Conservation (phyloP, 1,140 invertebrate species). For the Caerostris darwini region DNA sequence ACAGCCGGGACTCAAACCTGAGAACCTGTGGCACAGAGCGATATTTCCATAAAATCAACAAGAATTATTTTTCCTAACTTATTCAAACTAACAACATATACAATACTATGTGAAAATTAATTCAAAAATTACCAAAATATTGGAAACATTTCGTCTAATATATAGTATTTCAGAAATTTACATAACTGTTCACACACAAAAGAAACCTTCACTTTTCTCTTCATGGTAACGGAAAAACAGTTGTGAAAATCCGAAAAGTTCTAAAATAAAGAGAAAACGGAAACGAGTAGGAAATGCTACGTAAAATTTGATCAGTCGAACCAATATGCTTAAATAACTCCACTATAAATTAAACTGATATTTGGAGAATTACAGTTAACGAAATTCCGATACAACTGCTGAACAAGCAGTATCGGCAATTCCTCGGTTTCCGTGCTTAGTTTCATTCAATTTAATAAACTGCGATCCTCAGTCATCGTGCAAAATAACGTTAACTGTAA, state of each 20-base stretch:
- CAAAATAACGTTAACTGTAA: constrained; percentile 17
- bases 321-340: background rate
- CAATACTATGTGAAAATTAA: too few relatives aligned
- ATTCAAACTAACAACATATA: too few relatives aligned
- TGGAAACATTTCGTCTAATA: too few relatives aligned
- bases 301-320: background rate
- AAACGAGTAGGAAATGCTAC: background rate
- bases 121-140: too few relatives aligned
- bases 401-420: background rate
- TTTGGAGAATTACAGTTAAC: background rate
- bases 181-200: too few relatives aligned
- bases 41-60: too few relatives aligned
- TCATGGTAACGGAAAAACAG: background rate
- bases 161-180: too few relatives aligned
- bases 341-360: constrained; percentile 20
- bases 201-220: too few relatives aligned
- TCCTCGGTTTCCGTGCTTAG: constrained; percentile 12
- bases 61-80: too few relatives aligned
- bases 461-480: background rate
- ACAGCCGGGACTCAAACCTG: too few relatives aligned
- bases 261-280: background rate
- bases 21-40: too few relatives aligned
- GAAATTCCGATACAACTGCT: background rate
- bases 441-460: constrained; percentile 60
- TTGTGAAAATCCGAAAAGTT: background rate